These are phyloP conservation scores for Xenentodon cancila DNA, from an alignment of 2,797 vertebrate species.

Conservation along the genomic window DNA sequence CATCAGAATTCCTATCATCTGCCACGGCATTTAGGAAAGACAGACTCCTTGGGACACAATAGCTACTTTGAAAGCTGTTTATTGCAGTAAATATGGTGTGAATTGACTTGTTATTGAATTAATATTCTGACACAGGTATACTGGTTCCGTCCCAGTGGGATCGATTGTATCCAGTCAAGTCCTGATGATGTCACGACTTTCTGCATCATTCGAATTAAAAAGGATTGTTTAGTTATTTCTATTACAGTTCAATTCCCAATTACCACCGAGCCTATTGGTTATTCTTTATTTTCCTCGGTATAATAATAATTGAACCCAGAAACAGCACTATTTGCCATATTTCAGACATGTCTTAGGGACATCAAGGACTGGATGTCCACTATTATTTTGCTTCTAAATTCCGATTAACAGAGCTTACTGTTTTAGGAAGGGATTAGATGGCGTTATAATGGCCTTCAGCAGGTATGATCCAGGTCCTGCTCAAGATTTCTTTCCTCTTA, in stretches of 20 bases:
- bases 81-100: slow-evolving; percentile 59
- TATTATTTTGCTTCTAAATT: too few relatives aligned
- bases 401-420: too few relatives aligned
- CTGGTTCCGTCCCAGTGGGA: slow-evolving; percentile 46
- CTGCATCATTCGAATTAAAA: slow-evolving; percentile 70
- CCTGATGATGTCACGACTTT: slow-evolving; percentile 63
- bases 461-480: too few relatives aligned
- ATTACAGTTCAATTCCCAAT: slow-evolving; percentile 61
- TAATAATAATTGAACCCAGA: slow-evolving; percentile 30
- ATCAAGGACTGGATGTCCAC: too few relatives aligned
- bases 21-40: slow-evolving; percentile 58
- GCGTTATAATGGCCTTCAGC: too few relatives aligned
- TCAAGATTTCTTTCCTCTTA: too few relatives aligned
- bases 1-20: slow-evolving; percentile 51
- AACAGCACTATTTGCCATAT: too few relatives aligned
- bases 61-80: slow-evolving; percentile 61
- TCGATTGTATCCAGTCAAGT: slow-evolving; percentile 33
- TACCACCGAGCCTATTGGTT: slow-evolving; percentile 56
- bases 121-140: slow-evolving; percentile 31
- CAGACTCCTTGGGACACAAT: slow-evolving; percentile 45
- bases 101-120: slow-evolving; percentile 43
- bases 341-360: too few relatives aligned
- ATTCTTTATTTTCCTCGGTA: slow-evolving; percentile 56
- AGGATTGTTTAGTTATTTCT: slow-evolving; percentile 55
- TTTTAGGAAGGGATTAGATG: too few relatives aligned